Conservation (phyloP, 2,113 vertebrate species). For the Podarcis muralis region DNA sequence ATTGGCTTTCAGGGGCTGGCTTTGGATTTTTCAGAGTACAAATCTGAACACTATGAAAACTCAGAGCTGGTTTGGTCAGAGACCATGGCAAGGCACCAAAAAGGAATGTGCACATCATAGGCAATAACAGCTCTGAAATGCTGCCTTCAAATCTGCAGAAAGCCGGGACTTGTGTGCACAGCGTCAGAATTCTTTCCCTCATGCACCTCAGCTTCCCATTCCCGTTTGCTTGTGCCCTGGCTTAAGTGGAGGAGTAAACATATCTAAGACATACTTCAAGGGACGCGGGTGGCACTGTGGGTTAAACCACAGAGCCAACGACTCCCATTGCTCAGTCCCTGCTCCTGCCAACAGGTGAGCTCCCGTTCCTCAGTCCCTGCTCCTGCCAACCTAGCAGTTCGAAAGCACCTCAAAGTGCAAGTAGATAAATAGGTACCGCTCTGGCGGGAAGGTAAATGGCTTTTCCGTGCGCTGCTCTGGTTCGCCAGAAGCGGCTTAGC, state of each 20-base stretch:
- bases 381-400: too few species aligned
- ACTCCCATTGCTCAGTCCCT: too few species aligned
- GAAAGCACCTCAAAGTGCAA: too few species aligned
- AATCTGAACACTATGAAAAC: background rate
- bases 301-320: too few species aligned
- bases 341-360: too few species aligned
- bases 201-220: background rate
- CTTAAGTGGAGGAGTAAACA: background rate
- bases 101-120: background rate
- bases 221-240: background rate
- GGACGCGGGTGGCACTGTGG: too few species aligned
- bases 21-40: background rate
- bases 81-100: background rate
- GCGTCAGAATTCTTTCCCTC: background rate
- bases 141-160: background rate
- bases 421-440: too few species aligned
- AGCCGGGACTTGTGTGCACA: background rate
- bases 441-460: too few species aligned
- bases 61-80: background rate
- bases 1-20: background rate
- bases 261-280: background rate
- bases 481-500: too few species aligned
- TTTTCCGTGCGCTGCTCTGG: too few species aligned
- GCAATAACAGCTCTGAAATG: background rate
- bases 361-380: too few species aligned